Evolutionary conservation across 1,140 invertebrate species (phyloP), one percentile per base, ranked within the genome.

Genomic region (Drosophila setifemur): DNA sequence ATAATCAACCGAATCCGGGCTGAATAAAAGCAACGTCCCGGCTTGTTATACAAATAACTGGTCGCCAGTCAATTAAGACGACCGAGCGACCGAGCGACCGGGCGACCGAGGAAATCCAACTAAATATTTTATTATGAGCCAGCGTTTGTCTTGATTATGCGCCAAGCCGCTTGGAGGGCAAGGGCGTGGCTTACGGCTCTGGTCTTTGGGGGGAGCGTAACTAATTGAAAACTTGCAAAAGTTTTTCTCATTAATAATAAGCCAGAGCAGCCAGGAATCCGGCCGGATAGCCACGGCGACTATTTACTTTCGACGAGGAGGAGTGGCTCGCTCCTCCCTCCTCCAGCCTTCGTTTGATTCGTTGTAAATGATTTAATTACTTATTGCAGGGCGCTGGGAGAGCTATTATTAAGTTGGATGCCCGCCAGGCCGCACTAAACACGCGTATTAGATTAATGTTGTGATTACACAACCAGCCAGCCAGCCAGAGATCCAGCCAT

Each of bases 211-310:
- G 37, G 68, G 48, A 60, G 66, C 71, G 57, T 52, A 85, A 72
- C 79, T 85, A 85, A 85, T 85, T 85, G 79, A 85, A 85, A 85
- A 86, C 70, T 67, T 83, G 60, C 74, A 52, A 44, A 86, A 83
- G 74, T 79, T 85, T 75, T 61, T 42, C 60, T 79, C 79, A 86
- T 86, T 85, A 86, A 85, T 86, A 86, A 86, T 79, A 79, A 74
- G 74, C 25, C 63, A 85, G 49, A 39, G 47, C 58, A 37, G 12
- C 31, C 12, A 26, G 53, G 48, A 64, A 25, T 11, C 43, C 29
- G 31, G 33, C 28, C 12, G 31, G 9, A 33, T 44, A 39, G 44
- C 53, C 33, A 23, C 31, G 53, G 31, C 23, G 37, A 60, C 44
- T 71, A 70, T 49, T 71, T 71, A 53, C 44, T 31, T 37, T 63